Percentiles rank a stretch among this genome's conserved stretches.
Evolutionary conservation across 2,888 invertebrate species (phyloP).

Genomic region (Autographa pulchrina): DNA sequence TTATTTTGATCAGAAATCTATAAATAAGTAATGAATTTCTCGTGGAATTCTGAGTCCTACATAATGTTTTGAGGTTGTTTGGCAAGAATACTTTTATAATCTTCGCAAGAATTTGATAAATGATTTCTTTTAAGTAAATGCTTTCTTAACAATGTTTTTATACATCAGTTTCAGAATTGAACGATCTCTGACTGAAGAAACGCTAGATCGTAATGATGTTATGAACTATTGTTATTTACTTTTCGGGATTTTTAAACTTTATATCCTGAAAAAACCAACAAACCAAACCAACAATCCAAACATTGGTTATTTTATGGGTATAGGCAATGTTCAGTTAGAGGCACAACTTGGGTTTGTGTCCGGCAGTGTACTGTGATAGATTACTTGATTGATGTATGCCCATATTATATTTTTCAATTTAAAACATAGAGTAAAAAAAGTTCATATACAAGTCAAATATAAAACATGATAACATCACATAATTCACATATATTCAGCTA

Average conservation of each 20-base stretch:
- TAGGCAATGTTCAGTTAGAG: no score
- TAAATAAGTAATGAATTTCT: constrained; percentile 12
- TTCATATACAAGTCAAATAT: no score
- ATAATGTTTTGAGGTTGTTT: constrained; percentile 39
- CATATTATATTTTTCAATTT: no score
- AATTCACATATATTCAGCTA: constrained; percentile 1
- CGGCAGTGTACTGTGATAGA: no score
- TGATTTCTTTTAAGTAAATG: constrained; percentile 13
- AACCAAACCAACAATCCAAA: no score
- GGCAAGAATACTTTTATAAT: constrained; percentile 19
- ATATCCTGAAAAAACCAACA: no score
- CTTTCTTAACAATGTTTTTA: not conserved
- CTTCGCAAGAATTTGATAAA: not conserved
- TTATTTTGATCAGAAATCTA: constrained; percentile 20
- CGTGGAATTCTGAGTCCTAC: not conserved
- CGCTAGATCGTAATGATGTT: not conserved
- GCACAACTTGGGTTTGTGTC: no score
- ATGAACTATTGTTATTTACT: no score
- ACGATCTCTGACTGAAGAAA: not conserved
- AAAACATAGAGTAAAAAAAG: no score
- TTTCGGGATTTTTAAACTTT: no score
- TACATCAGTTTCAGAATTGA: not conserved
- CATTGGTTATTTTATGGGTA: not conserved
- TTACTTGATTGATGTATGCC: no score
- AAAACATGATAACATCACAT: not conserved